Base-by-base conservation (phyloP, 2,113 vertebrate genomes). In the Deroptyus accipitrinus region DNA sequence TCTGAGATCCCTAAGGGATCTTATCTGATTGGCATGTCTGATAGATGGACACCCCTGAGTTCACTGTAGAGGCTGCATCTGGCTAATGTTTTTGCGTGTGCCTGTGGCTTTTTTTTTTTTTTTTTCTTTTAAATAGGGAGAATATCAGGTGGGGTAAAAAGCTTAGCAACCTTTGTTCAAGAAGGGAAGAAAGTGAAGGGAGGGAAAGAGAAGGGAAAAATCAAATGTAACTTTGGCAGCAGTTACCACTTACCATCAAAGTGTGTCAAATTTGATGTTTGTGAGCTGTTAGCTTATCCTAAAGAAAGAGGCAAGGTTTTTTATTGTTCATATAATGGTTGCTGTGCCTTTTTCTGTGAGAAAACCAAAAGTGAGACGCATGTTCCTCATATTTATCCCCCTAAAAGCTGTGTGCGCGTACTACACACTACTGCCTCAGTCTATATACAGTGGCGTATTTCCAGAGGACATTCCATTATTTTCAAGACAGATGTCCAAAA, bases 301-400 rank as follows among this genome's bases (percentile, higher is more conserved):
- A 81, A 83, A 74, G 12, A 88, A 69, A 66, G 5, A 27, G 1
- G 1, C 1, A 67, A 54, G 5, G 5, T 13, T 31, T 68, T 14
- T 14, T 44, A 66, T 61, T n/a, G 4, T 27, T 74, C n/a, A 82
- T 57, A 63, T 5, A 9, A n/a, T 0, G 0, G 41, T 28, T 62
- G 9, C 10, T 52, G 3, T 62, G 39, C 63, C 7, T 9, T 89
- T 51, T 69, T 70, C 6, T 66, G 15, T 24, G 16, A 85, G 39
- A 37, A 83, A 88, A 83, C 17, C 24, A 61, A 51, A 31, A 48
- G 4, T 28, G 24, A 61, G 13, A 57, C 54, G n/a, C 13, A 66
- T 57, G 7, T 66, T 7, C 19, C 13, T 80, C 73, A 30, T 3
- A 6, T 83, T 83, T 57, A 66, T 46, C 11, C 44, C 77, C 37